phyloP scores from a whole-genome alignment of 35 echinoderm and acorn worm genomes.

The Ophiothrix spiculata region DNA sequence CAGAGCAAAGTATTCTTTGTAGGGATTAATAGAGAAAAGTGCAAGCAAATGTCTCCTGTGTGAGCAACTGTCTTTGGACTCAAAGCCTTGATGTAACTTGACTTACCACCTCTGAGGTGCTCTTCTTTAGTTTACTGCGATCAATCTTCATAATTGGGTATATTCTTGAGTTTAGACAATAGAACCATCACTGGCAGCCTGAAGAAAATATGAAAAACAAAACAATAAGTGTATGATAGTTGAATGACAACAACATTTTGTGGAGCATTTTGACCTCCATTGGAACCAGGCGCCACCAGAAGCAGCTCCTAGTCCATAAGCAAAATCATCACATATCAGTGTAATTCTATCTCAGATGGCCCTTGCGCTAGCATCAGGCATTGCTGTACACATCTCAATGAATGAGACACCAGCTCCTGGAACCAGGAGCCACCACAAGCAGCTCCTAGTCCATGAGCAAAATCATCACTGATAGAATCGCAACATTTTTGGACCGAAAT shows the following conservation, averaged over 20 bases:
- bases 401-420: too few relatives aligned
- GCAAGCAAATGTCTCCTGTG: background rate
- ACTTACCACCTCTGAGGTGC: conserved; percentile 96
- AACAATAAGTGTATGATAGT: background rate
- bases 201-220: background rate
- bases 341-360: background rate
- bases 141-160: conserved; percentile 87
- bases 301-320: background rate
- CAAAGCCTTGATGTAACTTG: too few relatives aligned
- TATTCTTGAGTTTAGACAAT: background rate
- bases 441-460: too few relatives aligned
- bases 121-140: conserved; percentile 93
- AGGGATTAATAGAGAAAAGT: background rate
- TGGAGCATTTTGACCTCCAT: too few relatives aligned
- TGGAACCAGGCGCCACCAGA: too few relatives aligned
- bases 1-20: background rate
- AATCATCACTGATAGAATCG: too few relatives aligned
- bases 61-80: background rate
- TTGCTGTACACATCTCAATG: too few relatives aligned
- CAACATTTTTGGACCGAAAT: too few relatives aligned
- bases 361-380: background rate
- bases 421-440: too few relatives aligned
- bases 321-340: background rate
- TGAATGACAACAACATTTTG: background rate
- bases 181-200: conserved; percentile 1